Evolutionary conservation across 2,113 vertebrate species (phyloP), one percentile per base, ranked within the genome.

Genomic region (Athene noctua): DNA sequence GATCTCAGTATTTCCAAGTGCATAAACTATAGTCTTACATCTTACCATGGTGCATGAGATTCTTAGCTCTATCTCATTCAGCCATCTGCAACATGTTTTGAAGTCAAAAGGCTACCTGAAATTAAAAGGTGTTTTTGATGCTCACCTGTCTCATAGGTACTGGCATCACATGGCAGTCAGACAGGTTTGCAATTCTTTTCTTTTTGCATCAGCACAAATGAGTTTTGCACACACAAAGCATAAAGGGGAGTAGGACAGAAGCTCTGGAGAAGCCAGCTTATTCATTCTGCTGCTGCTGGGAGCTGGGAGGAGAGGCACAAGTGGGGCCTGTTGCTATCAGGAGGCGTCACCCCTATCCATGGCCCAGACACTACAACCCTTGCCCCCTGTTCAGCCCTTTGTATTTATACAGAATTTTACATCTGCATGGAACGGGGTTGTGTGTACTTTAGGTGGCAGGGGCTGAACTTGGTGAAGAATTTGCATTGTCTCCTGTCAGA

Each of bases 281-380:
- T 40, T 81, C 38, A 63, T 71, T 44, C 40, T 49, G 9, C 11
- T 79, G 25, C 59, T 81, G 20, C 34, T 62, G 46, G 7, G 6
- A 52, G 36, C 1, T 1, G 11, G 46, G 16, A 84, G 26, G 36
- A 87, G 34, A 88, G 36, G 25, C 25, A 52, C 27, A 22, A 87
- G n/a, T 10, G 11, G 7, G 8, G 3, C 54, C 46, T 42, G 25
- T 46, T 3, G 0, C 8, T 90, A 5, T 3, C 8, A 4, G 30
- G 25, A 67, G 10, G 38, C 22, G 10, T 58, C 15, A 54, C 30
- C 5, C 8, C 15, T 40, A 77, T 32, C 26, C 34, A 55, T 20
- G 73, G n/a, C n/a, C 15, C 30, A 65, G 49, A 14, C 34, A 67
- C 34, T 34, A 32, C 38, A 71, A 22, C 14, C 14, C 13, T 62